Conservation (phyloP, 2,797 vertebrate genomes). For the Mus spretus region DNA sequence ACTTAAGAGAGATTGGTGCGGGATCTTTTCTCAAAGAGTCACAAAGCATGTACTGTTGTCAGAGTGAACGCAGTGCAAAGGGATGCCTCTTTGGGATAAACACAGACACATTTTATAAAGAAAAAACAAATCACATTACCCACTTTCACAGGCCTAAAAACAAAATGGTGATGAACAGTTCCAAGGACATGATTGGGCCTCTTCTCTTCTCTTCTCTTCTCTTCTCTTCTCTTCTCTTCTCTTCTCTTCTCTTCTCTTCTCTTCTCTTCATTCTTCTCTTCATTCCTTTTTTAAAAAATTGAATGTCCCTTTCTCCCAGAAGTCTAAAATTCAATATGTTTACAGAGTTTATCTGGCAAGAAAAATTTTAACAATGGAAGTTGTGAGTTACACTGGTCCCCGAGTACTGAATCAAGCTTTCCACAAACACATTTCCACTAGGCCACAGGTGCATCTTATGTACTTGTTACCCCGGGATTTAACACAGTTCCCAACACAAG, state of each 20-base stretch:
- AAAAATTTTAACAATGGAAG: constrained; percentile 11
- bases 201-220: not conserved
- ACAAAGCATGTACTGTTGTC: constrained; percentile 76
- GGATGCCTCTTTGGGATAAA: constrained; percentile 69
- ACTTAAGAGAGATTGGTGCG: constrained; percentile 67
- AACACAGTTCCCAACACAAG: not conserved
- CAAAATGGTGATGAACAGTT: constrained; percentile 46
- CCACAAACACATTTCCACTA: not conserved
- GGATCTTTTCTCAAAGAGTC: constrained; percentile 72
- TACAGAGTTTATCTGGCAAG: constrained; percentile 14
- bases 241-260: not conserved
- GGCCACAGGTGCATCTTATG: not conserved
- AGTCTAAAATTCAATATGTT: constrained; percentile 50
- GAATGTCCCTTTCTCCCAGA: constrained; percentile 48
- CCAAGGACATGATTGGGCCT: not conserved
- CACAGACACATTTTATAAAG: constrained; percentile 46
- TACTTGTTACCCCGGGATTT: not conserved
- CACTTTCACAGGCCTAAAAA: constrained; percentile 56
- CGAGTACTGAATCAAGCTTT: constrained; percentile 13
- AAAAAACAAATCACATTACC: not conserved
- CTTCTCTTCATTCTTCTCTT: constrained; percentile 13
- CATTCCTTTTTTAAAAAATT: constrained; percentile 7
- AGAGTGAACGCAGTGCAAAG: constrained; percentile 34
- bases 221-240: not conserved
- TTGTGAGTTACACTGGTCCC: not conserved